A percentile compares a stretch with the other conserved stretches of the same genome.
These are phyloP conservation scores for Polymixis lichenea DNA, from an alignment of 2,888 invertebrate species.

Conservation along the genomic window DNA sequence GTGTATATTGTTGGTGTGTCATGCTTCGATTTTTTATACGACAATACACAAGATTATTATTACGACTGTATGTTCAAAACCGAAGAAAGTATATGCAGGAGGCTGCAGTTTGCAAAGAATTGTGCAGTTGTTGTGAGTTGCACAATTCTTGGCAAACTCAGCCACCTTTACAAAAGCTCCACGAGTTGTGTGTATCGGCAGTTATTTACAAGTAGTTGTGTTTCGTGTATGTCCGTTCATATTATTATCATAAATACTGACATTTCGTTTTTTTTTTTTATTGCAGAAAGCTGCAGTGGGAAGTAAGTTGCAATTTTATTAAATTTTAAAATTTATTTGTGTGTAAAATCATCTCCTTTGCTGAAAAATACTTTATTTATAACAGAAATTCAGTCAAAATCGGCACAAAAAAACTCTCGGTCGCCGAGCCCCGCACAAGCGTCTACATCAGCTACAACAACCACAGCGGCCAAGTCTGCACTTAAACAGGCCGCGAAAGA, in stretches of 20 bases:
- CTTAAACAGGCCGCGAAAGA: neutral
- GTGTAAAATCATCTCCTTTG: neutral
- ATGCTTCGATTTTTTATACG: too few relatives aligned
- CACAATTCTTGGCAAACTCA: too few relatives aligned
- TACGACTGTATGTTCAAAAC: neutral
- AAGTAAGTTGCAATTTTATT: constrained; percentile 29
- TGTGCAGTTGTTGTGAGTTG: too few relatives aligned
- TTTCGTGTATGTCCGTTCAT: neutral
- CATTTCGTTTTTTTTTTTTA: neutral
- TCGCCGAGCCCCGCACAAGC: constrained; percentile 8
- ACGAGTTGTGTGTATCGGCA: neutral
- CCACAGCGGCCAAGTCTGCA: neutral
- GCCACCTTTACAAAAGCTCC: too few relatives aligned
- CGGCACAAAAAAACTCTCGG: neutral
- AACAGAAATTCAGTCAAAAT: constrained; percentile 10
- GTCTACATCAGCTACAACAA: neutral
- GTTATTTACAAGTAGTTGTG: neutral
- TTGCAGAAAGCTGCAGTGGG: constrained; percentile 25
- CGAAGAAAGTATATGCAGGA: neutral
- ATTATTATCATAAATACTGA: constrained; percentile 6
- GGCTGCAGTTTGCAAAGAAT: neutral
- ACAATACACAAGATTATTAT: too few relatives aligned
- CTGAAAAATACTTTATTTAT: neutral
- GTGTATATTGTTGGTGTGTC: neutral
- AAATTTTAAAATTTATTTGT: neutral